phyloP scores from a whole-genome alignment of 53 echinoderm and acorn worm genomes.

The Mesocentrotus franciscanus region DNA sequence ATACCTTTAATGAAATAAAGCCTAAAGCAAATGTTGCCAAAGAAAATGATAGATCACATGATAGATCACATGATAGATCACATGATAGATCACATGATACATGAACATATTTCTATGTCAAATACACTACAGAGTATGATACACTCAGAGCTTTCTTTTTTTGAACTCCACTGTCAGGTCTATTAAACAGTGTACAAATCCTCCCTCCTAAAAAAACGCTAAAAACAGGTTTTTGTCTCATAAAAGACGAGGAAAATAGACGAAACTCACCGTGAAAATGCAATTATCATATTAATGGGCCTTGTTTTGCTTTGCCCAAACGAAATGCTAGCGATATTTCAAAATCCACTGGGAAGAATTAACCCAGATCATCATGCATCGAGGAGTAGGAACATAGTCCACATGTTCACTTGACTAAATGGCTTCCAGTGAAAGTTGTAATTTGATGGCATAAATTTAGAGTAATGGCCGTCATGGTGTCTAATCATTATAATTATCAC shows the following conservation, averaged over 20 bases:
- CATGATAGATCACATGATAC: too few species aligned
- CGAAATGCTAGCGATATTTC: not conserved
- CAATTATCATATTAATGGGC: not conserved
- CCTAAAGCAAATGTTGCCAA: too few species aligned
- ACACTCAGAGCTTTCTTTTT: not conserved
- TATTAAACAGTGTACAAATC: not conserved
- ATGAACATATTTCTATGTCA: not conserved
- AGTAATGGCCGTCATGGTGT: not conserved
- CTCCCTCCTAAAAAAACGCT: not conserved
- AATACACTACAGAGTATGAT: not conserved
- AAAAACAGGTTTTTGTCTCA: not conserved
- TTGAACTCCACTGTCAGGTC: not conserved
- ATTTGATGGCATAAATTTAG: not conserved
- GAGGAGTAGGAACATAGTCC: not conserved
- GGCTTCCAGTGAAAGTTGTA: not conserved
- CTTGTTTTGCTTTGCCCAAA: not conserved
- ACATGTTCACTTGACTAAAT: not conserved
- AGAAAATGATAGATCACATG: too few species aligned
- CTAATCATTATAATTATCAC: not conserved
- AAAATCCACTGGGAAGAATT: not conserved
- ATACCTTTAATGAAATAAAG: too few species aligned
- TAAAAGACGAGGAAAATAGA: not conserved
- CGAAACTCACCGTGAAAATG: not conserved
- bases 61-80: too few species aligned
- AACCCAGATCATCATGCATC: not conserved